phyloP scores from a whole-genome alignment of 2,888 invertebrate genomes.

The Tholera decimalis region DNA sequence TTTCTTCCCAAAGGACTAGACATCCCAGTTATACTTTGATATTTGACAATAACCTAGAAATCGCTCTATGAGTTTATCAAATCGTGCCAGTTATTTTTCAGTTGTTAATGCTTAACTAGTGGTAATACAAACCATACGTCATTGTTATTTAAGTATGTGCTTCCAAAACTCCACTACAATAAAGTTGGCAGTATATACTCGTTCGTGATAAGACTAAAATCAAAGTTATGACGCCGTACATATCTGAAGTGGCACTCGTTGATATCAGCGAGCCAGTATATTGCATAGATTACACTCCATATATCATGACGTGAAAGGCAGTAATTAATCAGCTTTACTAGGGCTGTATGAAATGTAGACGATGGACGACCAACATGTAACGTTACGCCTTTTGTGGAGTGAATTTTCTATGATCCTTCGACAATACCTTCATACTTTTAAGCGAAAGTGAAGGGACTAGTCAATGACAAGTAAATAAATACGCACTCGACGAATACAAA shows the following conservation, averaged over 20 bases:
- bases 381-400: too few relatives aligned
- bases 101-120: neutral
- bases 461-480: too few relatives aligned
- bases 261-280: conserved; percentile 66
- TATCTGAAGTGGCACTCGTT: conserved; percentile 75
- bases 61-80: neutral
- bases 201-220: conserved; percentile 70
- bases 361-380: neutral
- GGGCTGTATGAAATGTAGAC: conserved; percentile 23
- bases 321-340: conserved; percentile 64
- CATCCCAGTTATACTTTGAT: neutral
- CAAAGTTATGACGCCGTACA: conserved; percentile 79
- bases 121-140: conserved; percentile 12
- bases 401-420: neutral
- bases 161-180: conserved; percentile 49
- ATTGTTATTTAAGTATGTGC: conserved; percentile 18
- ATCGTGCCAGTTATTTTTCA: neutral
- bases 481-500: too few relatives aligned
- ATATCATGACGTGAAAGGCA: conserved; percentile 52
- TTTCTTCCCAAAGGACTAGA: neutral
- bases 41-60: neutral
- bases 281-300: conserved; percentile 61
- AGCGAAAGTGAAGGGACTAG: too few relatives aligned
- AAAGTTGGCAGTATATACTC: conserved; percentile 54
- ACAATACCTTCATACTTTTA: neutral